Evolutionary conservation across 2,797 vertebrate genomes (phyloP).

Genomic region (Staurois parvus): DNA sequence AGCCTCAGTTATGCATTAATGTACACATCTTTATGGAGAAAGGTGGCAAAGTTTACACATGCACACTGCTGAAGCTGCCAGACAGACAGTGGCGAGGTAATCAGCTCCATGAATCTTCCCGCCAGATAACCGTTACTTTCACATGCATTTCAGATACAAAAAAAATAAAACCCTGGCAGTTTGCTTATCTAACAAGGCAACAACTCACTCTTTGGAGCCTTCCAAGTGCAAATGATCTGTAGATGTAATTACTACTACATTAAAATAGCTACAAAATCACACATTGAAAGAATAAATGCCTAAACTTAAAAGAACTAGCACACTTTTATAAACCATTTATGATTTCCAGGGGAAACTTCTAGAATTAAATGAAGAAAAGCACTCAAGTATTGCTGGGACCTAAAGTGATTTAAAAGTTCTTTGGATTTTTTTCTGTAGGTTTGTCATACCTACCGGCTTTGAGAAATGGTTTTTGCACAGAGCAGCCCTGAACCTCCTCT

Average conservation of each 20-base stretch:
- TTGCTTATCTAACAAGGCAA: not conserved
- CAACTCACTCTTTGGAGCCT: not conserved
- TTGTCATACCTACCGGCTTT: too few relatives aligned
- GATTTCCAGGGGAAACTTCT: too few relatives aligned
- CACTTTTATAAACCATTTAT: too few relatives aligned
- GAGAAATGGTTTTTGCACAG: too few relatives aligned
- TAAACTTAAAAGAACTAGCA: too few relatives aligned
- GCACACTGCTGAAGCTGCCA: not conserved
- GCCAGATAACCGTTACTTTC: not conserved
- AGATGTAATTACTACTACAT: not conserved
- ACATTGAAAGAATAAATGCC: too few relatives aligned
- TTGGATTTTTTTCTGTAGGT: too few relatives aligned
- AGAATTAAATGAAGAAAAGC: too few relatives aligned
- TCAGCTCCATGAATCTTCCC: not conserved
- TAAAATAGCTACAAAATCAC: not conserved
- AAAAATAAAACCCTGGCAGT: not conserved
- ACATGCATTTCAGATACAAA: not conserved
- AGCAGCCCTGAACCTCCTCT: too few relatives aligned
- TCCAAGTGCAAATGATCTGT: not conserved
- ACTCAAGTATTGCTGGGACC: too few relatives aligned
- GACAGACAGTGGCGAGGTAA: not conserved
- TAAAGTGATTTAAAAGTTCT: too few relatives aligned
- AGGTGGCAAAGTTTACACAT: conserved; percentile 32
- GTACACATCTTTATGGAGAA: not conserved
- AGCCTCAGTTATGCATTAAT: conserved; percentile 1